Base-by-base conservation (phyloP, 2,888 invertebrate genomes). In the Volucella zonaria region DNA sequence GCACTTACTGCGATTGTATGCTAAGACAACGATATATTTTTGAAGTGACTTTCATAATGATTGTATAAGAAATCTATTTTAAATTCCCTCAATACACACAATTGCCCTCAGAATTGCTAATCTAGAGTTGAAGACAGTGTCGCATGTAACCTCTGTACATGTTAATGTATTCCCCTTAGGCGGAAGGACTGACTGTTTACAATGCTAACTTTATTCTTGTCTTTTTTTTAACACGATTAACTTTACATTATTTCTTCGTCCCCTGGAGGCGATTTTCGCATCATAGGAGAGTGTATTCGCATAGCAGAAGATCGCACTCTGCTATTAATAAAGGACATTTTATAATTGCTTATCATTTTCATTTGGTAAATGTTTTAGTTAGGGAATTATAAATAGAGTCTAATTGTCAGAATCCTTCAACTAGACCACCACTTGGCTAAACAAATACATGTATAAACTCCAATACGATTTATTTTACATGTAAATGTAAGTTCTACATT, bases 221-320 rank as follows among this genome's bases (percentile, higher is more conserved):
- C 70, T 45, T 78, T 47, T 68, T 78, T 74, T 78, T 78, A 75
- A 78, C 64, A 51, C 64, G 78, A 78, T 78, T 70, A 78, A 70
- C 51, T 40, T 59, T 52, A 38, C 54, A 70, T 78, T 68, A 78
- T 70, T 59, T 74, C 74, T 74, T 74, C 74, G 54, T 70, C 64
- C 52, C 74, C 68, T 78, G 42, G 47, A 8, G 70, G 82, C 78
- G 64, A 52, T 74, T 64, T 52, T 40, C 47, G 11, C 52, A 78
- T 64, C 68, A 62, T 56, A 62, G 6, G 64, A 54, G 43, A 59
- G 43, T 67, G 61, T 56, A 58, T 75, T 15, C 68, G 68, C 68
- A 70, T 78, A 47, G 78, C 64, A 78, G 74, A 40, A 74, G 47
- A 58, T 58, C 79, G 68, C 68, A 68, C 74, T 75, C 54, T 78